Percentiles rank a stretch among this genome's conserved stretches.
Evolutionary conservation across 2,113 vertebrate species (phyloP).

Genomic region (Xenopus laevis): DNA sequence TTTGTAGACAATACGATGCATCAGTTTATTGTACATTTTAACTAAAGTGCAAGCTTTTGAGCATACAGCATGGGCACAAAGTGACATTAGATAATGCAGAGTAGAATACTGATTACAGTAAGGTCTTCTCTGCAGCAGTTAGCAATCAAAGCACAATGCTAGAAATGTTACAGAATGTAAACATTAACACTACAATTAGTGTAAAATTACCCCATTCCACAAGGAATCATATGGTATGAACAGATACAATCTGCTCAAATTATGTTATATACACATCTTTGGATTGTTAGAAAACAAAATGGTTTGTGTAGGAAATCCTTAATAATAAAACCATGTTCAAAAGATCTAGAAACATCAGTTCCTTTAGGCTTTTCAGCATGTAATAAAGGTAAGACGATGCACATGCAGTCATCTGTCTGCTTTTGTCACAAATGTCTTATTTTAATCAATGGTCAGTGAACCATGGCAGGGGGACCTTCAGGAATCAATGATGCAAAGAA

Average conservation of each 20-base stretch:
- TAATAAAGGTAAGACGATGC: slow-evolving; percentile 21
- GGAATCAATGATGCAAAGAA: slow-evolving; percentile 94
- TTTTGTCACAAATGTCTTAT: not conserved
- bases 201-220: slow-evolving; percentile 73
- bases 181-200: slow-evolving; percentile 71
- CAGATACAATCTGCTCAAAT: slow-evolving; percentile 64
- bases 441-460: not conserved
- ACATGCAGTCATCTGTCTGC: slow-evolving; percentile 7
- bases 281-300: slow-evolving; percentile 48
- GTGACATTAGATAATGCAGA: slow-evolving; percentile 16
- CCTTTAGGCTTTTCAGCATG: not conserved
- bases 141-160: slow-evolving; percentile 20
- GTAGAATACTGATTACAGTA: slow-evolving; percentile 13
- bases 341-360: slow-evolving; percentile 17
- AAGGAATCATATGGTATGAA: slow-evolving; percentile 70
- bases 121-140: slow-evolving; percentile 12
- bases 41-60: slow-evolving; percentile 35
- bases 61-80: slow-evolving; percentile 19
- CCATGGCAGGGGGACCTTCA: slow-evolving; percentile 73
- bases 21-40: slow-evolving; percentile 36
- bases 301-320: slow-evolving; percentile 41
- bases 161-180: slow-evolving; percentile 26
- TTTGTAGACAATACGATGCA: slow-evolving; percentile 2
- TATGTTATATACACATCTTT: slow-evolving; percentile 42
- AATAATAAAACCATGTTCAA: slow-evolving; percentile 1